phyloP scores from a whole-genome alignment of 2,113 vertebrate species.

The Lepus timidus region DNA sequence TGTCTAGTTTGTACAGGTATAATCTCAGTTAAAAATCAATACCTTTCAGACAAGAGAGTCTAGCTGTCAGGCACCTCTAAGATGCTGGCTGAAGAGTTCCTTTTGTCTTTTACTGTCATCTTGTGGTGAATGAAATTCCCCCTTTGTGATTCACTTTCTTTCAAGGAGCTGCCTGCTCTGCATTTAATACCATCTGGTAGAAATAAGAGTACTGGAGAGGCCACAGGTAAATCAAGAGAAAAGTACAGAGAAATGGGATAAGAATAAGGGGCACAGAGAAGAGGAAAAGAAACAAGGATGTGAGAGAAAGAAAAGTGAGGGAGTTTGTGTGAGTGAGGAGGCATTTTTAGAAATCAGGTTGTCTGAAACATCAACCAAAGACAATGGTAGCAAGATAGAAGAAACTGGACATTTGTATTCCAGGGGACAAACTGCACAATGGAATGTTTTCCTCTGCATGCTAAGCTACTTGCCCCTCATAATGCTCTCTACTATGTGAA shows the following conservation, averaged over 20 bases:
- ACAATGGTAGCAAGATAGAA: not conserved
- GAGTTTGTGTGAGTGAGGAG: not conserved
- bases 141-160: not conserved
- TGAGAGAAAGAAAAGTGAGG: not conserved
- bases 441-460: not conserved
- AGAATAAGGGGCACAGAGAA: not conserved
- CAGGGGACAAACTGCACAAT: no score
- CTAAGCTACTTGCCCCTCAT: not conserved
- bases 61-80: not conserved
- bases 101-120: not conserved
- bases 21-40: not conserved
- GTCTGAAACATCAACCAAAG: slow-evolving; percentile 4
- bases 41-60: not conserved
- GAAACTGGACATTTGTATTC: no score
- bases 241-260: not conserved
- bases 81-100: not conserved
- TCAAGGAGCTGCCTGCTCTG: not conserved
- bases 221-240: not conserved
- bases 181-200: not conserved
- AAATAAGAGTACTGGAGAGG: not conserved
- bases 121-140: not conserved
- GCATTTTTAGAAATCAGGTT: not conserved
- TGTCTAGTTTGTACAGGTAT: not conserved
- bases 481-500: not conserved
- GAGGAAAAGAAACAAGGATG: not conserved